Percentiles rank a stretch among this genome's conserved stretches.
These are phyloP conservation scores for Martes martes DNA, from an alignment of 2,113 vertebrate genomes.

Conservation along the genomic window DNA sequence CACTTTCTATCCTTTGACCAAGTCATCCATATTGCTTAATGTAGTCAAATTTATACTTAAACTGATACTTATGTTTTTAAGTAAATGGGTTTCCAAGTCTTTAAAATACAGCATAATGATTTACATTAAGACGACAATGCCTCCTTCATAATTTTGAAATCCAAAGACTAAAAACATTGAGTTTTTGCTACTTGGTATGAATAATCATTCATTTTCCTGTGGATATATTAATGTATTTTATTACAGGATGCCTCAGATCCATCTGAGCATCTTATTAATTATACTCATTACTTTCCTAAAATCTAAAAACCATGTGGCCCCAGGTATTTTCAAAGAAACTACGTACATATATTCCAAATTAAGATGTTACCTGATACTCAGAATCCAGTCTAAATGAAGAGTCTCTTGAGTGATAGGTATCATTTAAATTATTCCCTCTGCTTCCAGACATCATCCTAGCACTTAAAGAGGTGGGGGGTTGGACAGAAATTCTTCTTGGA, in stretches of 20 bases:
- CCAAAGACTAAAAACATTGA: not conserved
- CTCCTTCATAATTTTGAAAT: not conserved
- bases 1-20: not conserved
- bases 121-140: not conserved
- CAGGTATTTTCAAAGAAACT: not conserved
- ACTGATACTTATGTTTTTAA: not conserved
- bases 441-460: constrained; percentile 79
- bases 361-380: constrained; percentile 89
- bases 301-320: not conserved
- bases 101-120: not conserved
- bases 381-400: constrained; percentile 88
- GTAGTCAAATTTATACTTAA: not conserved
- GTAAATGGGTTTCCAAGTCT: not conserved
- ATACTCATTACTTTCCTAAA: not conserved
- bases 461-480: constrained; percentile 84
- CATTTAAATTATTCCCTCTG: constrained; percentile 83
- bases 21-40: not conserved
- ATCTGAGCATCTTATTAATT: not conserved
- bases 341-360: constrained; percentile 15
- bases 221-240: not conserved
- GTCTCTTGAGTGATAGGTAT: constrained; percentile 85
- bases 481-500: constrained; percentile 88
- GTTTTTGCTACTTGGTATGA: not conserved
- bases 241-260: not conserved
- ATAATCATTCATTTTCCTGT: not conserved